phyloP scores from a whole-genome alignment of 2,113 vertebrate genomes.

The Lophura nycthemera region DNA sequence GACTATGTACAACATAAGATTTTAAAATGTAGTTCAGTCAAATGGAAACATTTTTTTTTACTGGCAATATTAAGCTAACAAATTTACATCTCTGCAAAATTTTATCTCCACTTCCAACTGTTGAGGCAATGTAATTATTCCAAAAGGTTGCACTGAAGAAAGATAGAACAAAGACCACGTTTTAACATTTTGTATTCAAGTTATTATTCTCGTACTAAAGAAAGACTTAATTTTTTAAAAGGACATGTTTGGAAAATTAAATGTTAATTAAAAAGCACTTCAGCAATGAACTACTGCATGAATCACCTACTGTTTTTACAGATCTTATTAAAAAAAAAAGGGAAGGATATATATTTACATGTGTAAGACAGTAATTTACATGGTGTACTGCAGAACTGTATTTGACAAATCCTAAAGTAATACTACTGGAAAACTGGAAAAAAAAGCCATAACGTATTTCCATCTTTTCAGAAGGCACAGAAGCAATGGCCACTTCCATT shows the following conservation, averaged over 20 bases:
- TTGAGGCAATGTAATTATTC: neutral
- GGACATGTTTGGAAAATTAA: conserved; percentile 54
- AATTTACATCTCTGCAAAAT: neutral
- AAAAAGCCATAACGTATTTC: neutral
- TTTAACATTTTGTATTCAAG: conserved; percentile 40
- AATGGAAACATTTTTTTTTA: neutral
- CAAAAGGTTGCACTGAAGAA: neutral
- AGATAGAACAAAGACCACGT: conserved; percentile 11
- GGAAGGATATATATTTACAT: conserved; percentile 26
- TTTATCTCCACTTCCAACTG: neutral
- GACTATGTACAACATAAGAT: neutral
- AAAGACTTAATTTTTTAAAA: conserved; percentile 46
- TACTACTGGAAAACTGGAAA: neutral
- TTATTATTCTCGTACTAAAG: conserved; percentile 15
- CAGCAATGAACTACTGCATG: conserved; percentile 3
- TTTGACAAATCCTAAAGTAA: conserved; percentile 52
- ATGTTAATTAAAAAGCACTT: conserved; percentile 59
- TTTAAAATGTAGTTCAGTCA: neutral
- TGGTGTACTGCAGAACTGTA: conserved; percentile 11
- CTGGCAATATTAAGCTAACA: neutral
- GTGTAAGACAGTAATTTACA: conserved; percentile 28
- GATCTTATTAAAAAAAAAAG: conserved; percentile 9
- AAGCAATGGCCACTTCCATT: neutral
- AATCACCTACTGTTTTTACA: conserved; percentile 58
- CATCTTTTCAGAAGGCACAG: neutral